Evolutionary conservation across 2,797 vertebrate genomes (phyloP).

Genomic region (Caiman crocodilus): DNA sequence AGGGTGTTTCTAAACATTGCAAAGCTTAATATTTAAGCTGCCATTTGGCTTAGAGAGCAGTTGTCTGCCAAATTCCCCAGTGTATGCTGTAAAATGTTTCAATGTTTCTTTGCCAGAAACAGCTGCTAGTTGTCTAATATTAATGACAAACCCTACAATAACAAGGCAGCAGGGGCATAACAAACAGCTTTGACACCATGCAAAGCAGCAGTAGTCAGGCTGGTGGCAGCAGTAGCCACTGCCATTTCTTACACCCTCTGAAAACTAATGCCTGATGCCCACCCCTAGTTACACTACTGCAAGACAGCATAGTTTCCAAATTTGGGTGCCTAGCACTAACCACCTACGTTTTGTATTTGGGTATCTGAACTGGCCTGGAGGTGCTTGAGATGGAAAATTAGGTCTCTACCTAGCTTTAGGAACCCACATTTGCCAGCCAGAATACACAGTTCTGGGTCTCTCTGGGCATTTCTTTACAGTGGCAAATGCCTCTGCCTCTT

Average conservation of each 20-base stretch:
- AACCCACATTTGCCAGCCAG: fast-evolving
- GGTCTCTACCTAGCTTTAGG: not conserved
- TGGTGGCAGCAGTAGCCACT: no score
- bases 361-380: not conserved
- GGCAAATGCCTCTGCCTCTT: not conserved
- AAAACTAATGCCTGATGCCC: no score
- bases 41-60: not conserved
- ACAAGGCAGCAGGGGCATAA: not conserved
- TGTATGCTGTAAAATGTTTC: not conserved
- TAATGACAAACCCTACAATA: not conserved
- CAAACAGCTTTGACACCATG: no score
- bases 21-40: not conserved
- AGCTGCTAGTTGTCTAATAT: not conserved
- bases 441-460: not conserved
- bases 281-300: no score
- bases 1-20: not conserved
- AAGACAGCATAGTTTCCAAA: not conserved
- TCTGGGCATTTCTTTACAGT: not conserved
- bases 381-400: not conserved
- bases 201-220: no score
- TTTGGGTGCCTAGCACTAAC: not conserved
- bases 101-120: not conserved
- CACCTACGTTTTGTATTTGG: not conserved
- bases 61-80: not conserved
- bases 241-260: no score